Percentiles rank a stretch among this genome's conserved stretches.
Evolutionary conservation across 2,113 vertebrate genomes (phyloP).

Genomic region (Hyperoodon ampullatus): DNA sequence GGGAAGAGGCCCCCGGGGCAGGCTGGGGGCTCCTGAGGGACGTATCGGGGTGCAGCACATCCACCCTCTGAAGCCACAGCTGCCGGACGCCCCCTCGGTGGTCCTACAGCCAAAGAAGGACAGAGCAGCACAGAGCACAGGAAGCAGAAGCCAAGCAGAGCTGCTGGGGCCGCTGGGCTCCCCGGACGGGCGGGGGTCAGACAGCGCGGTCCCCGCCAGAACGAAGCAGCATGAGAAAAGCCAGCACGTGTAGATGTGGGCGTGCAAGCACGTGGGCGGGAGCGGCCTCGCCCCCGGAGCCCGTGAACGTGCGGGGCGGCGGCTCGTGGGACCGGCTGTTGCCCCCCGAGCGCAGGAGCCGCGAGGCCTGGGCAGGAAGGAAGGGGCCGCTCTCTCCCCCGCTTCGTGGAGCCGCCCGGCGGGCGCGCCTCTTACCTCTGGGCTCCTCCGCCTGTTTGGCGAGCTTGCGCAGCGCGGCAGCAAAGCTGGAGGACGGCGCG

Average conservation of each 20-base stretch:
- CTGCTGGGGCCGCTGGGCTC: accelerated
- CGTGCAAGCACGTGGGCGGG: accelerated
- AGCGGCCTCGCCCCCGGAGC: neutral
- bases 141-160: neutral
- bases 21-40: too few relatives aligned
- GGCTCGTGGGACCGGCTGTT: neutral
- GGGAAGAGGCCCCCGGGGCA: neutral
- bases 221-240: neutral
- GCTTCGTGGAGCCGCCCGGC: neutral
- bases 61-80: neutral
- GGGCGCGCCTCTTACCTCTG: constrained; percentile 90
- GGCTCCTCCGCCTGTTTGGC: constrained; percentile 99
- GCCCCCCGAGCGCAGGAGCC: neutral
- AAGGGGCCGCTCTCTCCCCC: neutral
- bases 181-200: neutral
- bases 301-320: neutral
- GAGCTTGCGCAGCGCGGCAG: constrained; percentile 98
- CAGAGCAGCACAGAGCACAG: neutral
- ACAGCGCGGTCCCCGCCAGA: accelerated
- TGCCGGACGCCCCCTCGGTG: accelerated
- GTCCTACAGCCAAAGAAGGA: neutral
- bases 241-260: accelerated
- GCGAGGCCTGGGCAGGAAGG: neutral
- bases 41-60: neutral
- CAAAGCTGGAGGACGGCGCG: constrained; percentile 97